Conservation (phyloP, 2,888 invertebrate species). For the Clanis bilineata region DNA sequence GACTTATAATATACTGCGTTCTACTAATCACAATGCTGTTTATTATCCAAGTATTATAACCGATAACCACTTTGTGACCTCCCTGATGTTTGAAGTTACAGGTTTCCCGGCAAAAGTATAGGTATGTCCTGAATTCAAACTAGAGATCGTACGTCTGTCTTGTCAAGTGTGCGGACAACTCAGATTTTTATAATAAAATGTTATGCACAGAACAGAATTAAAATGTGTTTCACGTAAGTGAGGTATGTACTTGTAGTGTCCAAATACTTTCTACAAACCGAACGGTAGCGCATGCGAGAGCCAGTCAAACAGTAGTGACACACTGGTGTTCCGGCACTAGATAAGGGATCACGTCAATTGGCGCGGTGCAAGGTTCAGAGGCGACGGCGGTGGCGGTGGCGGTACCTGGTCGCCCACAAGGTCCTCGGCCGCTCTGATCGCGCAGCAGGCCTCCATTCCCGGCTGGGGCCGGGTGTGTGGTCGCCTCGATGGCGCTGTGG, state of each 20-base stretch:
- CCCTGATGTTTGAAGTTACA: not conserved
- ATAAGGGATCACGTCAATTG: constrained; percentile 34
- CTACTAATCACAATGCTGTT: not conserved
- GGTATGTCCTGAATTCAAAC: not conserved
- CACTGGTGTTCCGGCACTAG: constrained; percentile 27
- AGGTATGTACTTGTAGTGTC: not conserved
- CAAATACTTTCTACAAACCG: constrained; percentile 41
- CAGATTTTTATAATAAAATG: constrained; percentile 6
- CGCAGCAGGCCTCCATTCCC: constrained; percentile 79
- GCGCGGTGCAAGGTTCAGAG: not conserved
- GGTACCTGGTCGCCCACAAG: constrained; percentile 79
- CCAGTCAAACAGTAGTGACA: constrained; percentile 21
- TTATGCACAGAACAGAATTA: not conserved
- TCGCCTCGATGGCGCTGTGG: constrained; percentile 33
- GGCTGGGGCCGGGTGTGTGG: constrained; percentile 60
- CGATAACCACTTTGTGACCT: not conserved
- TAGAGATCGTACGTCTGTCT: not conserved
- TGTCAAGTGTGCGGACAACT: not conserved
- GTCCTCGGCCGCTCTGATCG: constrained; percentile 75
- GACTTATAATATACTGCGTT: not conserved
- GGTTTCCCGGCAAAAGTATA: not conserved
- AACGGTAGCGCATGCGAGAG: constrained; percentile 33
- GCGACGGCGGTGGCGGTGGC: constrained; percentile 21
- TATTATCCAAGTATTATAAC: not conserved
- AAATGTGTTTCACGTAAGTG: constrained; percentile 9